Base-by-base conservation (phyloP, 2,888 invertebrate species). In the Teleiodes luculella region DNA sequence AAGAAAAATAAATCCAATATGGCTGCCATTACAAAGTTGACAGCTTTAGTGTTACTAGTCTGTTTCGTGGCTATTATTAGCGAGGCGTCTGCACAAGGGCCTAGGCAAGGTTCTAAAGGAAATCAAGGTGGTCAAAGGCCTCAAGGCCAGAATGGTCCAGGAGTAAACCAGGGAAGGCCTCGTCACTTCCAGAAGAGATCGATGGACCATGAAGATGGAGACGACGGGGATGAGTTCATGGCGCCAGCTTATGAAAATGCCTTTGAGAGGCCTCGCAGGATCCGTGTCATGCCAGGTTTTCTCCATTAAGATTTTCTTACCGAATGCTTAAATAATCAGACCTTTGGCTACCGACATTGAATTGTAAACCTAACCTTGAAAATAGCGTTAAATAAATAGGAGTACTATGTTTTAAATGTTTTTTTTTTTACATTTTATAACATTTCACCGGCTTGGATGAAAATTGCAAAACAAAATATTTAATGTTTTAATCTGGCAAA, bases 231-330 rank as follows among this genome's bases (percentile, higher is more conserved):
- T 10, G 70, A 72, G 14, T 72, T 60, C 11, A 61, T 60, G 28
- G 64, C 66, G 8, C 66, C 66, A 0, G 64, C 63, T 0, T 75
- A 71, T 24, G 75, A 77, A 31, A 76, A 71, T 28, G 64, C 74
- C 0, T 80, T 75, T 46, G 74, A 75, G 0, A 72, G 74, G 30
- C 80, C 81, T 0, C 83, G 73, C 64, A 80, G 80, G 55, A 83
- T 86, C 18, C 76, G 83, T 0, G 71, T 79, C 8, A 41, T 83
- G 54, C 84, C 83, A 50, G 85, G 78, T 5, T 86, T 66, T 49
- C 75, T 83, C 2, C 84, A 84, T 60, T 85, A 63, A 66, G 11
- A 33, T 2, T 5, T 11, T n/a, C n/a, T n/a, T n/a, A n/a, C n/a
- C n/a, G n/a, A n/a, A n/a, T n/a, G n/a, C n/a, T n/a, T n/a, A n/a